Conservation (phyloP, 35 echinoderm and acorn worm species). For the Chiridota heheva region DNA sequence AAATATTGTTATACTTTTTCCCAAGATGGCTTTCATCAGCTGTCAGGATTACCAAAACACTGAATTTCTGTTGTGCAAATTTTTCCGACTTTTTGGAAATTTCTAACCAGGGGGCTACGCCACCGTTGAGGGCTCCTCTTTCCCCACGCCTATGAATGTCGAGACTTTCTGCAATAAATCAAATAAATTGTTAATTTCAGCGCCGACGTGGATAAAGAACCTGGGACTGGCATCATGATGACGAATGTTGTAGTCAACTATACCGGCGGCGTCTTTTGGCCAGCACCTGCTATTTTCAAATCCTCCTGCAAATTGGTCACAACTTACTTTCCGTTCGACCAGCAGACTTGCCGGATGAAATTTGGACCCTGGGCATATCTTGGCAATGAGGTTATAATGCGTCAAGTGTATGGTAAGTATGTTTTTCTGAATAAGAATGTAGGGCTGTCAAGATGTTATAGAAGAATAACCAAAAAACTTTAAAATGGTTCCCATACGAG, state of each 20-base stretch:
- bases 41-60: too few species aligned
- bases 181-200: constrained; percentile 8
- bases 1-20: too few species aligned
- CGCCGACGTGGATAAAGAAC: constrained; percentile 87
- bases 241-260: constrained; percentile 70
- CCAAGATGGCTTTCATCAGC: too few species aligned
- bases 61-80: too few species aligned
- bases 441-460: background rate
- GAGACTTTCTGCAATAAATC: background rate
- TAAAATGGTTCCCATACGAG: background rate
- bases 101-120: too few species aligned
- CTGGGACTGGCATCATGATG: constrained; percentile 76
- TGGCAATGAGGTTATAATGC: constrained; percentile 80
- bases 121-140: too few species aligned
- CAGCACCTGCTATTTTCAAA: constrained; percentile 90
- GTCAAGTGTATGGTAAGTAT: constrained; percentile 45
- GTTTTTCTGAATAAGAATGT: background rate
- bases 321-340: constrained; percentile 81
- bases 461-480: background rate
- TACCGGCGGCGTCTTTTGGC: constrained; percentile 64
- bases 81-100: too few species aligned
- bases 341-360: constrained; percentile 70
- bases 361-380: constrained; percentile 91
- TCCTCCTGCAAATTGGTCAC: constrained; percentile 77
- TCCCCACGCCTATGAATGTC: too few species aligned